A percentile compares a stretch with the other conserved stretches of the same genome.
These are phyloP conservation scores for Drosophila acutilabella DNA, from an alignment of 2,888 invertebrate genomes.

Conservation along the genomic window DNA sequence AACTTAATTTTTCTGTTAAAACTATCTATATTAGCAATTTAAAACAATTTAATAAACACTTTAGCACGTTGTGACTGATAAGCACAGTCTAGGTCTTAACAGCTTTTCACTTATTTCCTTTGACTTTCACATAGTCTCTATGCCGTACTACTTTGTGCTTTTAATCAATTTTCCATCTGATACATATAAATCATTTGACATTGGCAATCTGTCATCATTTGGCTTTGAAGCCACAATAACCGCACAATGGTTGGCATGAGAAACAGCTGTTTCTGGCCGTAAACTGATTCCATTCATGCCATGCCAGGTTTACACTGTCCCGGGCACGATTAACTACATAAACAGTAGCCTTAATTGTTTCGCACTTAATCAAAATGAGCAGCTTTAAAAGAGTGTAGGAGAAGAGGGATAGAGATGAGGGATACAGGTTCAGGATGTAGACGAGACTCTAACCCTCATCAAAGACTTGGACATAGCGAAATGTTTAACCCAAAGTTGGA, in stretches of 20 bases:
- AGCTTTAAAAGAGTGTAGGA: constrained; percentile 38
- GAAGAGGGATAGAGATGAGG: neutral
- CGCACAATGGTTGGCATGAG: constrained; percentile 24
- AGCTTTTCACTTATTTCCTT: neutral
- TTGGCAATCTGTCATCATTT: constrained; percentile 32
- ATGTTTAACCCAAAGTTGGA: constrained; percentile 71
- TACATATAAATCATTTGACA: constrained; percentile 4
- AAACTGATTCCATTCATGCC: neutral
- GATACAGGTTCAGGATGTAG: constrained; percentile 13
- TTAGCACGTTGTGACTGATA: too few species aligned
- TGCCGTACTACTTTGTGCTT: neutral
- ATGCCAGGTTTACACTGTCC: constrained; percentile 7
- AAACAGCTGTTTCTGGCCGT: constrained; percentile 47
- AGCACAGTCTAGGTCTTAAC: neutral
- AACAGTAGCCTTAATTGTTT: constrained; percentile 79
- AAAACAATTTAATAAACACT: too few species aligned
- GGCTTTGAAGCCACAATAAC: constrained; percentile 19
- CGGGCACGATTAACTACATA: constrained; percentile 76
- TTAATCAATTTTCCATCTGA: neutral
- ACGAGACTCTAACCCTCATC: constrained; percentile 50
- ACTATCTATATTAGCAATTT: too few species aligned
- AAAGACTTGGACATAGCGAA: constrained; percentile 55
- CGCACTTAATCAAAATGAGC: constrained; percentile 81
- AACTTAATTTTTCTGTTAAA: neutral
- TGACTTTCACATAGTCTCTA: neutral